A percentile compares a stretch with the other conserved stretches of the same genome.
Evolutionary conservation across 2,113 vertebrate genomes (phyloP).

Genomic region (Typhlomys cinereus): DNA sequence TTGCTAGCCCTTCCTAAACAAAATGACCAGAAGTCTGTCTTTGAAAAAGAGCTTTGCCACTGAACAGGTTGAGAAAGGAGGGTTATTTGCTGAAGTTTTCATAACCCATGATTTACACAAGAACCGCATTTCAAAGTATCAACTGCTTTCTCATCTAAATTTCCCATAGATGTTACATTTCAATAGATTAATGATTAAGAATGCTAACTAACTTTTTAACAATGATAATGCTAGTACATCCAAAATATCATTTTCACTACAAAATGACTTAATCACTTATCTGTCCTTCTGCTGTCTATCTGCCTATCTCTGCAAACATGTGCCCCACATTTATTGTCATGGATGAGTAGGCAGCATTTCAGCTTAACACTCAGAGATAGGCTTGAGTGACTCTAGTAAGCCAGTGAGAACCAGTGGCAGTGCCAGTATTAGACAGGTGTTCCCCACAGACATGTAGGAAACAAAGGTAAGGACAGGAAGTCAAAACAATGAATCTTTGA

Average conservation of each 20-base stretch:
- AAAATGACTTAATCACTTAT: conserved; percentile 83
- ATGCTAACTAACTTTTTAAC: conserved; percentile 71
- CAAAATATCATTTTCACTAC: conserved; percentile 76
- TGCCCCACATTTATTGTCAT: conserved; percentile 85
- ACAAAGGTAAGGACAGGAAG: conserved; percentile 95
- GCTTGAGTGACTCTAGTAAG: conserved; percentile 89
- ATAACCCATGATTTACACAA: background rate
- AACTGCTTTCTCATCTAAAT: background rate
- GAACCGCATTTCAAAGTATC: background rate
- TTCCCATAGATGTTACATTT: conserved; percentile 16
- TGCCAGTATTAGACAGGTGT: conserved; percentile 91
- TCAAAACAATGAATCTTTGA: conserved; percentile 96
- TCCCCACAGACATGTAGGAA: conserved; percentile 92
- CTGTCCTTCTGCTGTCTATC: conserved; percentile 82
- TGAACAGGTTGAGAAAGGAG: conserved; percentile 38
- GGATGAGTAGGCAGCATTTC: conserved; percentile 86
- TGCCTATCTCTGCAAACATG: conserved; percentile 84
- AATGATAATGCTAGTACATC: conserved; percentile 50
- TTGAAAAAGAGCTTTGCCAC: background rate
- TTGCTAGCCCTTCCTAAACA: conserved; percentile 19
- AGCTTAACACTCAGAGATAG: conserved; percentile 87
- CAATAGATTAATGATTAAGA: conserved; percentile 64
- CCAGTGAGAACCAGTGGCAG: conserved; percentile 88
- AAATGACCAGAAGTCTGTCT: background rate
- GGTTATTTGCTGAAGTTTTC: background rate